Conservation (phyloP, 2,113 vertebrate species). For the Brachyhypopomus occidentalis region DNA sequence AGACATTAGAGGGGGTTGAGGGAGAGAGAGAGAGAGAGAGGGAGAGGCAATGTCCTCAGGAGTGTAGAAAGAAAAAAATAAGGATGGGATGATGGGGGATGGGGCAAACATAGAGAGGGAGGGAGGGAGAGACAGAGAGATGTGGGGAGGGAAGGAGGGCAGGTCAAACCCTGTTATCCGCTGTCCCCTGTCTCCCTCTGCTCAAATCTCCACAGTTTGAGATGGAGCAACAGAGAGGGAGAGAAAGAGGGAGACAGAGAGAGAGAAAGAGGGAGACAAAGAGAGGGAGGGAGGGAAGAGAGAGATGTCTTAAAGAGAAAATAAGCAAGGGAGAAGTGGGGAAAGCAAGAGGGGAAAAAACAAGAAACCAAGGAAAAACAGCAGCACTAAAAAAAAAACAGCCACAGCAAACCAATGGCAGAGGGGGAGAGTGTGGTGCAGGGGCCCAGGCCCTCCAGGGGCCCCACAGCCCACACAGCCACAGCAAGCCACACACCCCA, state of each 20-base stretch:
- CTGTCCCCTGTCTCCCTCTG: too few species aligned
- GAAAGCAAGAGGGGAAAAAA: background rate
- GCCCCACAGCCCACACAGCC: too few species aligned
- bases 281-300: slow-evolving; percentile 11
- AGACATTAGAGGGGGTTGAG: background rate
- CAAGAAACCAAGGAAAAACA: background rate
- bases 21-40: slow-evolving; percentile 3
- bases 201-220: too few species aligned
- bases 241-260: slow-evolving; percentile 7
- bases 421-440: background rate
- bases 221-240: background rate
- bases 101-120: too few species aligned
- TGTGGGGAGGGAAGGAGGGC: background rate
- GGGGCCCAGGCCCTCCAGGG: background rate
- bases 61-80: background rate
- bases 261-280: background rate
- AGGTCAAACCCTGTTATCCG: too few species aligned
- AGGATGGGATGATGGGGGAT: slow-evolving; percentile 6
- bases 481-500: background rate
- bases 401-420: background rate
- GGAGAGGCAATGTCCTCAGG: slow-evolving; percentile 16
- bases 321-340: background rate
- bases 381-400: background rate
- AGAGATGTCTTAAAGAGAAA: background rate
- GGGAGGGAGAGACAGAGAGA: slow-evolving; percentile 18